Base-by-base conservation (phyloP, 2,797 vertebrate genomes). In the Lagocephalus sceleratus region DNA sequence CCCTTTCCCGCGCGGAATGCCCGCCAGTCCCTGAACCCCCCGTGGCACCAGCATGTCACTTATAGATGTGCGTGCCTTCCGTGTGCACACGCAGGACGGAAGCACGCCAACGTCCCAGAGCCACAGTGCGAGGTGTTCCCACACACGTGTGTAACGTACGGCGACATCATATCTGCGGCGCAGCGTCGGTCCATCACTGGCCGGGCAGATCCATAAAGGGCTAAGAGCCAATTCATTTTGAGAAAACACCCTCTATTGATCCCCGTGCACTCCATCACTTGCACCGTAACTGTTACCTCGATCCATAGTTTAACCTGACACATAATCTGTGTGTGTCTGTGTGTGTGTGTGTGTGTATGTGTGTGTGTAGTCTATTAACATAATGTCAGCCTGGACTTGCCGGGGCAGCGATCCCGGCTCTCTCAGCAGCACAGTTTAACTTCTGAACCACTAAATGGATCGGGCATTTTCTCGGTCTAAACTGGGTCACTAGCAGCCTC, bases 201-300 rank as follows among this genome's bases (percentile, higher is more conserved):
- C 67, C 79, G 77, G 78, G 79, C 71, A 73, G 74, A 88, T 85
- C 87, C 75, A 88, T 87, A 87, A 81, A 85, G 74, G 84, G 75
- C 85, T 82, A 83, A 87, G 75, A 84, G 85, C 85, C 87, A 85
- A 86, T 87, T 88, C 83, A 87, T 88, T 86, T 83, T 76, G 69
- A 87, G 81, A 80, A 87, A 88, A 89, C 80, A 86, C 79, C 79
- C 76, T 76, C 66, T 83, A 88, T 88, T 78, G 86, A 89, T 89
- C 82, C 64, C 58, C 57, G 73, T 78, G 84, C 76, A 76, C 79
- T 89, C 79, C 74, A 87, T 89, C 86, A 88, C 76, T 71, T 86
- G 73, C 82, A 78, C 75, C 78, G 81, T 66, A 78, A 82, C 81
- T 69, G 75, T 77, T 81, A 82, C 78, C 77, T 76, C 85, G 70